These are phyloP conservation scores for Epinephelus fuscoguttatus DNA, from an alignment of 2,113 vertebrate species.

Conservation along the genomic window DNA sequence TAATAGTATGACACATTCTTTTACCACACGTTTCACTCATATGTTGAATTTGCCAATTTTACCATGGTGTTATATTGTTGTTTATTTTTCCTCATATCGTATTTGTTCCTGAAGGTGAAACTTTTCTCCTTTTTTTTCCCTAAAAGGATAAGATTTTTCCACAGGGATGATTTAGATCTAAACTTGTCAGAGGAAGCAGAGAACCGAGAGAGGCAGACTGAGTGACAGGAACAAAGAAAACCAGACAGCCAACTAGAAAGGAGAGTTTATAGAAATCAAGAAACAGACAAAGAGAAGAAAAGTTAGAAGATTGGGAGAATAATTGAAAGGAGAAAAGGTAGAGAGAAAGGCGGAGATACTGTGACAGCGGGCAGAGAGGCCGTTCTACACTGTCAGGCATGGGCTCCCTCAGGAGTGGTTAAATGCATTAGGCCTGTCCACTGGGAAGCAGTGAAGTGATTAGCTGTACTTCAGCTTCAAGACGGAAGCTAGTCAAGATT, in stretches of 20 bases:
- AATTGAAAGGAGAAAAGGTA: constrained; percentile 3
- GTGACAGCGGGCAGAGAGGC: constrained; percentile 59
- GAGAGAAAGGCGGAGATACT: constrained; percentile 20
- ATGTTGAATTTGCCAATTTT: not conserved
- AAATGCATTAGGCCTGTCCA: constrained; percentile 70
- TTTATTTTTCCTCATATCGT: not conserved
- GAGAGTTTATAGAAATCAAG: constrained; percentile 39
- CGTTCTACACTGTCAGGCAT: constrained; percentile 64
- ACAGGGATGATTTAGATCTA: not conserved
- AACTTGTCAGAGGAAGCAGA: not conserved
- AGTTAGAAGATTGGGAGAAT: constrained; percentile 26
- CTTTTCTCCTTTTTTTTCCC: not conserved
- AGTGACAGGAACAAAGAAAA: constrained; percentile 14
- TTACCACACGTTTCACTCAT: too few species aligned
- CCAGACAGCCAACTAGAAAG: constrained; percentile 19
- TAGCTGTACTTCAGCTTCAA: constrained; percentile 67
- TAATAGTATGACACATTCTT: not conserved
- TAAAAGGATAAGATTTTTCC: not conserved
- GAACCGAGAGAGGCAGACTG: not conserved
- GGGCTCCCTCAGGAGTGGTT: constrained; percentile 68
- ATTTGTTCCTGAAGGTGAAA: not conserved
- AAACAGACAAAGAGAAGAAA: constrained; percentile 20
- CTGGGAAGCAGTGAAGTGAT: constrained; percentile 70
- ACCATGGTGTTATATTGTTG: not conserved
- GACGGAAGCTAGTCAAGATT: constrained; percentile 42